Evolutionary conservation across 2,797 vertebrate genomes (phyloP), one percentile per base, ranked within the genome.

Genomic region (Tragelaphus eurycerus): DNA sequence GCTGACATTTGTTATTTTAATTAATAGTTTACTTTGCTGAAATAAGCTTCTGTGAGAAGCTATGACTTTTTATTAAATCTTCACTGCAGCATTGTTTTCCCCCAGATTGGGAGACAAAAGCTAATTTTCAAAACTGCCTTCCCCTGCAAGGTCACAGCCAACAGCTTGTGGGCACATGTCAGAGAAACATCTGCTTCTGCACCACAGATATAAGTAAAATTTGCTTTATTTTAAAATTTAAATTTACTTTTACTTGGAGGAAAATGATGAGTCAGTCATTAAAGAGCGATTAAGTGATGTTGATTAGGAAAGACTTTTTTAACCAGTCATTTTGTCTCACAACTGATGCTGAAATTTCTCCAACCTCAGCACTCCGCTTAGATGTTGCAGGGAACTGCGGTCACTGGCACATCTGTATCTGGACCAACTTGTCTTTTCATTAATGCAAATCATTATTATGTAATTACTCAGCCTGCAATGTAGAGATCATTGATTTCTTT

Each of bases 1-100:
- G 99, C 99, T 99, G 99, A 99, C 99, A 98, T 99, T 99, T 98
- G 98, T 99, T 99, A 99, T 99, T 99, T 98, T 99, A 99, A 99
- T 99, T 99, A 99, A 99, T 99, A 99, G 98, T 99, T 99, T 98
- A 98, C 98, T 98, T 98, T 99, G 99, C 99, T 99, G 98, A 99
- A 99, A 99, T 98, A 98, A 99, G 99, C 98, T 98, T 98, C 98
- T 98, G 95, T 90, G 96, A 98, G 98, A 97, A 98, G 97, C 97
- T 97, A 95, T 97, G 97, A 98, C 97, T 99, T 98, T 97, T 98
- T 99, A 98, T 98, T 97, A 98, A 99, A 98, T 98, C 98, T 99
- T 99, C 98, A 97, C 98, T 98, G 89, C 98, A 99, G 98, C 98
- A 98, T 97, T 98, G 99, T 99, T 99, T 99, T 98, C 98, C 97